A percentile compares a stretch with the other conserved stretches of the same genome.
Evolutionary conservation across 2,888 invertebrate genomes (phyloP).

Genomic region (Lasiommata megera): DNA sequence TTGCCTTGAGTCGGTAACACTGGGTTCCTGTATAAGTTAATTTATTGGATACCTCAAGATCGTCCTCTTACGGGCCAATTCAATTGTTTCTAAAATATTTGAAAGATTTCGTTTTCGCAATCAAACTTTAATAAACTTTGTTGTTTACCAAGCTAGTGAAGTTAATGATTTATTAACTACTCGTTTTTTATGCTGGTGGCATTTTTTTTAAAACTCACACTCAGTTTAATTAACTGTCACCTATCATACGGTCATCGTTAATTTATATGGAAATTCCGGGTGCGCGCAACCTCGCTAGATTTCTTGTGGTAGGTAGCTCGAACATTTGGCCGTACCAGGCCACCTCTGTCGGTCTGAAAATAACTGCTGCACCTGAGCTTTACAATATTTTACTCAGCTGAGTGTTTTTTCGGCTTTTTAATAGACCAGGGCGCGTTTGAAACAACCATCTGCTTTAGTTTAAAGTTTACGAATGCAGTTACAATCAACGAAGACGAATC

Average conservation of each 20-base stretch:
- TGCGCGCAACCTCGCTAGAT: too few species aligned
- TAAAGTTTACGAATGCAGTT: too few species aligned
- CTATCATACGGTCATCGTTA: constrained; percentile 9
- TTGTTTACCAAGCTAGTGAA: too few species aligned
- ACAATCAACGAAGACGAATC: too few species aligned
- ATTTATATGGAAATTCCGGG: neutral
- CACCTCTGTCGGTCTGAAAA: too few species aligned
- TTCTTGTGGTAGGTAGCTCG: constrained; percentile 1
- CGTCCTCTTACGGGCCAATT: neutral
- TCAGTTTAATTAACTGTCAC: neutral
- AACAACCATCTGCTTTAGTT: too few species aligned
- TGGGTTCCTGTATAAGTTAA: neutral
- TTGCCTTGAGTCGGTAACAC: neutral
- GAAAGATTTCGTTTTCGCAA: neutral
- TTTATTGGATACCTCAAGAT: neutral
- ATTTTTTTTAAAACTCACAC: neutral
- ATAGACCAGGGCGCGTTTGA: too few species aligned
- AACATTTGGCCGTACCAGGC: too few species aligned
- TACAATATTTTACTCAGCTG: too few species aligned
- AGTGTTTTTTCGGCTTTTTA: too few species aligned
- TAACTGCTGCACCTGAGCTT: too few species aligned
- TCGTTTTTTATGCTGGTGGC: neutral
- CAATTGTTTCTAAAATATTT: neutral
- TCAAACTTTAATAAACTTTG: too few species aligned
- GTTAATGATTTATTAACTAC: neutral